These are phyloP conservation scores for Drosophila bifasciata DNA, from an alignment of 1,140 invertebrate species.

Conservation along the genomic window DNA sequence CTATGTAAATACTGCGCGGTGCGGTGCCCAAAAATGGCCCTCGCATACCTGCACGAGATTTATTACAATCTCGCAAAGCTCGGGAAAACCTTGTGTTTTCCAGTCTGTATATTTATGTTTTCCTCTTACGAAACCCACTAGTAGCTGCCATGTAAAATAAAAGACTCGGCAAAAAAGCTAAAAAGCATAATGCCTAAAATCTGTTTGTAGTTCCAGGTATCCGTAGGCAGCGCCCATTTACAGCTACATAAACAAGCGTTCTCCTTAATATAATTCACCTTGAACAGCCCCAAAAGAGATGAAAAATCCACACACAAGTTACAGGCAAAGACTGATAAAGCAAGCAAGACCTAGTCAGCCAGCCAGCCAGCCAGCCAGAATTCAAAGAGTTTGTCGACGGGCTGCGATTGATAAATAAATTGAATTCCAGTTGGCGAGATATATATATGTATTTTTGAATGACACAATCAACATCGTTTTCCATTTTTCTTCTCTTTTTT, in stretches of 20 bases:
- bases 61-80: background rate
- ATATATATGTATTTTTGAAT: conserved; percentile 47
- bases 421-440: conserved; percentile 54
- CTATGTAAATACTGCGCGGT: conserved; percentile 31
- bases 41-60: conserved; percentile 6
- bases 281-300: conserved; percentile 40
- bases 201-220: conserved; percentile 42
- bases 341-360: conserved; percentile 20
- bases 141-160: conserved; percentile 32
- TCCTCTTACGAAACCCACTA: conserved; percentile 33
- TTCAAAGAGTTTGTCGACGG: conserved; percentile 40
- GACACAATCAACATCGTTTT: conserved; percentile 37
- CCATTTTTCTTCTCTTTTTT: conserved; percentile 1
- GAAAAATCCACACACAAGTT: conserved; percentile 49
- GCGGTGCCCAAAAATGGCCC: background rate
- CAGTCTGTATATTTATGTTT: conserved; percentile 35
- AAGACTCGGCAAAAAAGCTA: conserved; percentile 14
- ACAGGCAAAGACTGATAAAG: conserved; percentile 34
- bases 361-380: conserved; percentile 15
- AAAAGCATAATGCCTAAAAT: conserved; percentile 13
- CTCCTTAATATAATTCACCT: conserved; percentile 69
- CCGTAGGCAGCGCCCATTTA: conserved; percentile 40
- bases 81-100: conserved; percentile 32
- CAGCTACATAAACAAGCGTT: conserved; percentile 44
- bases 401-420: conserved; percentile 66